Evolutionary conservation across 2,888 invertebrate species (phyloP).

Genomic region (Polydesmus complanatus): DNA sequence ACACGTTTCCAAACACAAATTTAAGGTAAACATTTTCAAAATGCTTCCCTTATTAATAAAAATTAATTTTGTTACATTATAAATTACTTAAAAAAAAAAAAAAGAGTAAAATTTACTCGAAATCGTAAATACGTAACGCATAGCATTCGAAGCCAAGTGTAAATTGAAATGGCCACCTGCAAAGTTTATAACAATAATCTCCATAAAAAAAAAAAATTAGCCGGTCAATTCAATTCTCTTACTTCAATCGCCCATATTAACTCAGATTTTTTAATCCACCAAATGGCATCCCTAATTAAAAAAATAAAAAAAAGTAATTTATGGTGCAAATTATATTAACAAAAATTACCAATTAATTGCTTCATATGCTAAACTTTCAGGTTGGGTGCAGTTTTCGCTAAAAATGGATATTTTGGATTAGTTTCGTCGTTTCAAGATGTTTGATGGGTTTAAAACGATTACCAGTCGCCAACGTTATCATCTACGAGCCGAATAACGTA

Average conservation of each 20-base stretch:
- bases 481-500: neutral
- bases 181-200: neutral
- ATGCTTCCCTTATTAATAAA: neutral
- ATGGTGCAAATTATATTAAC: neutral
- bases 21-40: conserved; percentile 7
- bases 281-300: conserved; percentile 6
- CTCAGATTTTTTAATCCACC: conserved; percentile 6
- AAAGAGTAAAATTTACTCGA: conserved; percentile 5
- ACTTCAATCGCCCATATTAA: conserved; percentile 3
- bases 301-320: neutral
- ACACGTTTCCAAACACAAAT: neutral
- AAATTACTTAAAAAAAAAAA: neutral
- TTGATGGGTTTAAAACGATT: neutral
- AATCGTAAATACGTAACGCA: conserved; percentile 13
- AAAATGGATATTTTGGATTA: neutral
- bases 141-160: conserved; percentile 10
- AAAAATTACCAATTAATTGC: conserved; percentile 3
- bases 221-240: neutral
- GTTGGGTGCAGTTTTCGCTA: conserved; percentile 2
- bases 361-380: neutral
- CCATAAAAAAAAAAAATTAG: no score
- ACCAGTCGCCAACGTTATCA: conserved; percentile 4
- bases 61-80: no score
- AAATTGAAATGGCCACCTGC: conserved; percentile 13
- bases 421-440: neutral